Evolutionary conservation across 2,888 invertebrate genomes (phyloP), one percentile per base, ranked within the genome.

Genomic region (Belgica antarctica): DNA sequence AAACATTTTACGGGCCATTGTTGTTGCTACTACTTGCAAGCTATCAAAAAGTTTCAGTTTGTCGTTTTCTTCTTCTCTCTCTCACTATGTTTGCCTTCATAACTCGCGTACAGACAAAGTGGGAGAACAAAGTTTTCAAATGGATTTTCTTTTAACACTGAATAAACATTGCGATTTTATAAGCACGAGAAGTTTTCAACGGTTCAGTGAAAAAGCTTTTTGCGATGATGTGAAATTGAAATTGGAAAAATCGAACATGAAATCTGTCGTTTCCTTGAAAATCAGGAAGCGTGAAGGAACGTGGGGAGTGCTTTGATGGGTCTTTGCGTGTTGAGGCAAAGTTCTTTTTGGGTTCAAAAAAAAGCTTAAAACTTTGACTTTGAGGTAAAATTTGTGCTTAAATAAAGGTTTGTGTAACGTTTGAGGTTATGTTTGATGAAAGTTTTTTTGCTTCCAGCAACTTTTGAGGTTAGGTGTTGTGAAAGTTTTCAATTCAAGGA

Each of bases 11-110:
- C 62, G 41, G 36, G 36, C 34, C 62, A 22, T 62, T 62, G 62
- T 62, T 41, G 62, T 28, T 62, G 62, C 31, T 62, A 62, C 17
- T 62, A 24, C 62, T 62, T 36, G 36, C 22, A 24, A 28, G 62
- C 62, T 41, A 62, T 62, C 41, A 62, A 62, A 62, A 62, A 62
- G 36, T 62, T 62, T 62, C 19, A 62, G 62, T 36, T 62, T 62
- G 62, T n/a, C n/a, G n/a, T 41, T 24, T 62, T 24, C 27, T 24
- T 59, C 27, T 59, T 27, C n/a, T n/a, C n/a, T n/a, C n/a, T n/a
- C n/a, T n/a, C n/a, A n/a, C n/a, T n/a, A n/a, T n/a, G 27, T 59
- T 59, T 59, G 27, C 27, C n/a, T n/a, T n/a, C n/a, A n/a, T n/a
- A n/a, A n/a, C n/a, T n/a, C n/a, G n/a, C n/a, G n/a, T n/a, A 10